Conservation (phyloP, 2,797 vertebrate species). For the Poecilia velifera region DNA sequence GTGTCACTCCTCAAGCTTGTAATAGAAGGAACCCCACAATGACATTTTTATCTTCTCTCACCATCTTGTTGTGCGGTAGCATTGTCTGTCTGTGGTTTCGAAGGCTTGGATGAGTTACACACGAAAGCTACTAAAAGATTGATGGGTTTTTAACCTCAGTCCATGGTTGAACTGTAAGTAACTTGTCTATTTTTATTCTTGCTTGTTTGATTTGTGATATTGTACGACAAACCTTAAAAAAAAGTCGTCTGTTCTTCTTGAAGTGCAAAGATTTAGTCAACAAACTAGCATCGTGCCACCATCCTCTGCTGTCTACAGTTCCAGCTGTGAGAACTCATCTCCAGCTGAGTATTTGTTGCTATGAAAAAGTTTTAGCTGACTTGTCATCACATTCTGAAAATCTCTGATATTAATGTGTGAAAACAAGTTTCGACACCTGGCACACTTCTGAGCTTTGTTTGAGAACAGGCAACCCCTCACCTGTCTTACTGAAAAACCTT, state of each 20-base stretch:
- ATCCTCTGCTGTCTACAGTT: background rate
- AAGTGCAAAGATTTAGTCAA: background rate
- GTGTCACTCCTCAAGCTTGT: background rate
- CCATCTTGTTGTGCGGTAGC: background rate
- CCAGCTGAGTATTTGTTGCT: constrained; percentile 3
- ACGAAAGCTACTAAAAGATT: background rate
- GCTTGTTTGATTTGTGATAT: background rate
- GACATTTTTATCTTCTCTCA: background rate
- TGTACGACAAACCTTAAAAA: background rate
- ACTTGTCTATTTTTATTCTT: background rate
- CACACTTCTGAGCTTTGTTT: background rate
- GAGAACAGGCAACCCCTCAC: background rate
- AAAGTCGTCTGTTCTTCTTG: background rate
- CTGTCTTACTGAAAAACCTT: background rate
- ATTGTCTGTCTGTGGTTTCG: background rate
- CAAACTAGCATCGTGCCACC: background rate
- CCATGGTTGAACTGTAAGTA: background rate
- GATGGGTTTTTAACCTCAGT: background rate
- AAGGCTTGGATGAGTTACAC: background rate
- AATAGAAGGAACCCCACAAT: background rate
- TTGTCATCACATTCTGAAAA: background rate
- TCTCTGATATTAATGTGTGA: background rate
- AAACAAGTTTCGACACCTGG: background rate
- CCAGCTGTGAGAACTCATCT: constrained; percentile 18
- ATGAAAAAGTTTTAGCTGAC: background rate